A percentile compares a stretch with the other conserved stretches of the same genome.
Conservation (phyloP, 1,140 invertebrate genomes). For the Myzus persicae region DNA sequence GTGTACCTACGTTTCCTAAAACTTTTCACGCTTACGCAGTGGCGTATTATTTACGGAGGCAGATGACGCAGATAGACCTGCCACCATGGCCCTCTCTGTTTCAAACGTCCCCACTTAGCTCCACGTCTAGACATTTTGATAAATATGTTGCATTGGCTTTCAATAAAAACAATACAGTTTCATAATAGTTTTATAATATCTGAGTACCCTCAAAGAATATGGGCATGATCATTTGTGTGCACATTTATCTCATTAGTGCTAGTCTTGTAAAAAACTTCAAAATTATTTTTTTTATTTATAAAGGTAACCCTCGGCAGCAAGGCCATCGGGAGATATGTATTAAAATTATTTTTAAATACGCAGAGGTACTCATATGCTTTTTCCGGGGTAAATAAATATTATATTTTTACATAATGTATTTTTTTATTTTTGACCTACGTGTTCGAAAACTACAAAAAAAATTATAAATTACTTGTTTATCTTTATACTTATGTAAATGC, state of each 20-base stretch:
- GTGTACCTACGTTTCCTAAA: background rate
- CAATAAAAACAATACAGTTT: background rate
- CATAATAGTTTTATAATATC: background rate
- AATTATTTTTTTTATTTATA: too few species aligned
- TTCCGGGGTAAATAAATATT: too few species aligned
- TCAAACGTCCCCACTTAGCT: background rate
- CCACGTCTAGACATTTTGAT: background rate
- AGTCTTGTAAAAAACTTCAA: too few species aligned
- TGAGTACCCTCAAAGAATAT: background rate
- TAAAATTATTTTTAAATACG: too few species aligned
- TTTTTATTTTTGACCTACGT: background rate
- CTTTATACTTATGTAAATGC: background rate
- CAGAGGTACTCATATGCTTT: background rate
- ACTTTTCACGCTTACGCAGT: background rate
- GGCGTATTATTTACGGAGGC: background rate
- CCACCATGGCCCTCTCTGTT: background rate
- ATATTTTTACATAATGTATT: background rate
- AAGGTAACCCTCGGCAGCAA: too few species aligned
- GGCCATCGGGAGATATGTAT: too few species aligned
- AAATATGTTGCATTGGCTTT: background rate
- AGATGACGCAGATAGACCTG: background rate
- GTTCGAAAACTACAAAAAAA: background rate
- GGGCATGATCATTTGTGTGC: background rate
- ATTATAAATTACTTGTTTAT: background rate
- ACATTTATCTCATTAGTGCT: background rate